A percentile compares a stretch with the other conserved stretches of the same genome.
phyloP scores from a whole-genome alignment of 2,113 vertebrate species.

The Tachycineta bicolor region DNA sequence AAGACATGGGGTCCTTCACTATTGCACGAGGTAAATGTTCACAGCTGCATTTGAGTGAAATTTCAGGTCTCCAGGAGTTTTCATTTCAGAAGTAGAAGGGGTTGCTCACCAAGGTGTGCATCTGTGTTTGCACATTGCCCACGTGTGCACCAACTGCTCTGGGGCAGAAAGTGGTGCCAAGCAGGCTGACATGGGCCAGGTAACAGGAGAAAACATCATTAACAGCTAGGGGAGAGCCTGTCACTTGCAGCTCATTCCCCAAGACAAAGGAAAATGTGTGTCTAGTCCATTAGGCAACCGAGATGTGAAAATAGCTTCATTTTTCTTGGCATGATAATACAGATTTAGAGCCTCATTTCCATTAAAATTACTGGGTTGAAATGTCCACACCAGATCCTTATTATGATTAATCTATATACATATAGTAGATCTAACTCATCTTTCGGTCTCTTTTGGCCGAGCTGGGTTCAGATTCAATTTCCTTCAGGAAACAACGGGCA shows the following conservation, averaged over 20 bases:
- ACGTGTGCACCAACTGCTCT: fast-evolving
- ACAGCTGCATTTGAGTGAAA: background rate
- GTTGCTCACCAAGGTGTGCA: background rate
- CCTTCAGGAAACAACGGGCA: background rate
- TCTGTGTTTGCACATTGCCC: background rate
- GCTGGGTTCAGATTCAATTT: slow-evolving; percentile 5
- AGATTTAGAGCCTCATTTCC: slow-evolving; percentile 72
- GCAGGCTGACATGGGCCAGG: slow-evolving; percentile 2
- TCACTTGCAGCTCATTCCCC: slow-evolving; percentile 58
- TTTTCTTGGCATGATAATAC: slow-evolving; percentile 63
- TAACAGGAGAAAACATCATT: slow-evolving; percentile 29
- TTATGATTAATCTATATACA: slow-evolving; percentile 65
- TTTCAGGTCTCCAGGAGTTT: background rate
- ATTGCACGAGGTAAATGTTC: background rate
- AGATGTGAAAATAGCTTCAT: slow-evolving; percentile 69
- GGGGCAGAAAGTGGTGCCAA: background rate
- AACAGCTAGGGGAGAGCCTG: slow-evolving; percentile 30
- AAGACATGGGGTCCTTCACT: background rate
- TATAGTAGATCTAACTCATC: slow-evolving; percentile 14
- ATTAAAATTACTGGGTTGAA: slow-evolving; percentile 72
- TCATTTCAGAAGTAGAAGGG: background rate
- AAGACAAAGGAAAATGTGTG: slow-evolving; percentile 67
- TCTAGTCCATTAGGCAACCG: slow-evolving; percentile 69
- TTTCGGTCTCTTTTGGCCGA: slow-evolving; percentile 13
- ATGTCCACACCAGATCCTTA: slow-evolving; percentile 54